phyloP scores from a whole-genome alignment of 2,797 vertebrate species.

The Halcyon badia region DNA sequence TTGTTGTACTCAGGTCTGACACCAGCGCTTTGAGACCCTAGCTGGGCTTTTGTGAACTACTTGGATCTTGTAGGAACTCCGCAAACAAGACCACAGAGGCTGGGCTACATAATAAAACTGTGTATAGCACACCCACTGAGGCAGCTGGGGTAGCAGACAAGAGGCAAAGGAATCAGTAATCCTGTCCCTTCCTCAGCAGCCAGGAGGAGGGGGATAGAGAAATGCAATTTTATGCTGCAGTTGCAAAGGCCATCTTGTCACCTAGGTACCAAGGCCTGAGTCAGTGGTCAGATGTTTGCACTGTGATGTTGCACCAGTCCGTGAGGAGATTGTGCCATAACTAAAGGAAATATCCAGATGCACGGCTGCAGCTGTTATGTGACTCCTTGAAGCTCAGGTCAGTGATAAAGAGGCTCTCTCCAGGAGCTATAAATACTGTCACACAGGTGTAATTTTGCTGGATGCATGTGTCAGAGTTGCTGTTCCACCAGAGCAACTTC shows the following conservation, averaged over 20 bases:
- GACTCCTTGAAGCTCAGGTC: slow-evolving; percentile 30
- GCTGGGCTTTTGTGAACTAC: neutral
- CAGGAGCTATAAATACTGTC: slow-evolving; percentile 62
- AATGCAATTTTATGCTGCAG: neutral
- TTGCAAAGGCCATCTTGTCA: neutral
- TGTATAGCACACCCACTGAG: neutral
- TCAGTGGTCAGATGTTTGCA: neutral
- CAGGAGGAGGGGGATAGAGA: neutral
- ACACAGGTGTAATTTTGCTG: slow-evolving; percentile 39
- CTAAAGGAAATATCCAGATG: neutral
- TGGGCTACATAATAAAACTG: neutral
- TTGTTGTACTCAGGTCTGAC: neutral
- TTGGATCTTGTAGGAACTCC: neutral
- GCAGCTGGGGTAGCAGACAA: neutral
- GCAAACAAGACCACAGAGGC: neutral
- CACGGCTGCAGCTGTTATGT: neutral
- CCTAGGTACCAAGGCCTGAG: neutral
- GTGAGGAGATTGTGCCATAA: rapidly evolving
- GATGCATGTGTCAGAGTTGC: slow-evolving; percentile 41
- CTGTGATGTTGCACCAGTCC: neutral
- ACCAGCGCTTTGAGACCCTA: neutral
- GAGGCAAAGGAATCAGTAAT: neutral
- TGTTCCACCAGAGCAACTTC: slow-evolving; percentile 57
- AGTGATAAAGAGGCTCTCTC: slow-evolving; percentile 53
- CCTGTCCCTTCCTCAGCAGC: neutral